Base-by-base conservation (phyloP, 2,797 vertebrate genomes). In the Dromococcyx pavoninus region DNA sequence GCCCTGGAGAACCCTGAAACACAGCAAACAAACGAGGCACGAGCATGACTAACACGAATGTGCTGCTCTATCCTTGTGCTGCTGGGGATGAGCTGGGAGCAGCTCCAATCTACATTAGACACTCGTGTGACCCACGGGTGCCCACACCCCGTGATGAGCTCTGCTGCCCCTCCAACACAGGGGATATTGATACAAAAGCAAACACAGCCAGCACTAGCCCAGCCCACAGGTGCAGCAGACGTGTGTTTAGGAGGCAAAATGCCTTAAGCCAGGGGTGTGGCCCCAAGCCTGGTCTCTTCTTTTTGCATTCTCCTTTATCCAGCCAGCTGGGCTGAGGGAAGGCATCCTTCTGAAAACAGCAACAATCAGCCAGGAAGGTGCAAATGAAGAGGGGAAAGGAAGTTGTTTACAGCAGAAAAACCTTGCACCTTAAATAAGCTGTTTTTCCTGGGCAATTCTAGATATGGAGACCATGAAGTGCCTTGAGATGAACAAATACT, bases 1-100 rank as follows among this genome's bases (percentile, higher is more conserved):
- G 98, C 67, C 99, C 99, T 6, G 98, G 98, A 22, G 98, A 98
- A 66, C 99, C 99, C 98, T 99, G 94, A 96, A 96, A 92, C 3
- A 76, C 78, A 94, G 46, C 46, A 96, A 95, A 93, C 11, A 33
- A 91, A 89, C 14, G 1, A 5, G 21, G 51, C 14, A 21, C 70
- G 41, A 90, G 65, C 37, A n/a, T n/a, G 37, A 28, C 32, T 30
- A 1, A 14, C 7, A 2, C 0, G 22, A 50, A 33, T 13, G 17
- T 0, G 22, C 46, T 39, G 73, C 3, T 0, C 3, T 4, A 4
- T 23, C 17, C 61, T 37, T 0, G 0, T 22, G 30, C 75, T 70
- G 71, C 48, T 35, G 51, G 33, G 71, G 53, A 28, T 7, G 62
- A 86, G 67, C 5, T 17, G 41, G 30, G 64, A 65, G 72, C 70